phyloP scores from a whole-genome alignment of 2,113 vertebrate genomes.

The Osmerus eperlanus region DNA sequence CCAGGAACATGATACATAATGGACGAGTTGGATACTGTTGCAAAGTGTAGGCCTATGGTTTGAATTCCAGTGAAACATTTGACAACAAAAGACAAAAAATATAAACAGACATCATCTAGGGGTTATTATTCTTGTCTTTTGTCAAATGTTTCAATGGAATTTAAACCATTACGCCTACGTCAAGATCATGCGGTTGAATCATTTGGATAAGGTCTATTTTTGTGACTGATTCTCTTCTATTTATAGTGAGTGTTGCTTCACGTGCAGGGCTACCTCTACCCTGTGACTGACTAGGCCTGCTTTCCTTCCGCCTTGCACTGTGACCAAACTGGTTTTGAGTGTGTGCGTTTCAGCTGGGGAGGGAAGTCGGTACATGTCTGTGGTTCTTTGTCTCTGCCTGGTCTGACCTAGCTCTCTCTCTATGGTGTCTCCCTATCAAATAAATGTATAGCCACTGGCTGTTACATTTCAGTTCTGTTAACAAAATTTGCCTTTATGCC shows the following conservation, averaged over 20 bases:
- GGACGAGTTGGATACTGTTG: too few species aligned
- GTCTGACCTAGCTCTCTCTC: not conserved
- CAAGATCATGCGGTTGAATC: too few species aligned
- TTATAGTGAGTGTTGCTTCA: not conserved
- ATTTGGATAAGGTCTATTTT: not conserved
- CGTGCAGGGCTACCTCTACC: slow-evolving; percentile 8
- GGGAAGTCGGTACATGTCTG: slow-evolving; percentile 42
- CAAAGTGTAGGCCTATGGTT: too few species aligned
- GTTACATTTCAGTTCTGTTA: too few species aligned
- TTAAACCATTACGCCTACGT: too few species aligned
- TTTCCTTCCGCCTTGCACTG: slow-evolving; percentile 25
- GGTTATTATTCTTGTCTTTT: too few species aligned
- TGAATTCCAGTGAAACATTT: too few species aligned
- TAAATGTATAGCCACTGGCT: not conserved
- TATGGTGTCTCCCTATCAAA: slow-evolving; percentile 1
- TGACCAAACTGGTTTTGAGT: slow-evolving; percentile 62
- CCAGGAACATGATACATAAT: not conserved
- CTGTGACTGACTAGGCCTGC: slow-evolving; percentile 19
- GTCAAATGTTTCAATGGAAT: too few species aligned
- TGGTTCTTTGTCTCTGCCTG: not conserved
- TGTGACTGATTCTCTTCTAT: not conserved
- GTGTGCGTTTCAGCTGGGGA: slow-evolving; percentile 20
- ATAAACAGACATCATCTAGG: too few species aligned
- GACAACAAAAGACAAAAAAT: too few species aligned
- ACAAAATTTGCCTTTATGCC: too few species aligned